These are phyloP conservation scores for Isaurus tuberculatus DNA, from an alignment of 92 coral and sea anemone species.

Conservation along the genomic window DNA sequence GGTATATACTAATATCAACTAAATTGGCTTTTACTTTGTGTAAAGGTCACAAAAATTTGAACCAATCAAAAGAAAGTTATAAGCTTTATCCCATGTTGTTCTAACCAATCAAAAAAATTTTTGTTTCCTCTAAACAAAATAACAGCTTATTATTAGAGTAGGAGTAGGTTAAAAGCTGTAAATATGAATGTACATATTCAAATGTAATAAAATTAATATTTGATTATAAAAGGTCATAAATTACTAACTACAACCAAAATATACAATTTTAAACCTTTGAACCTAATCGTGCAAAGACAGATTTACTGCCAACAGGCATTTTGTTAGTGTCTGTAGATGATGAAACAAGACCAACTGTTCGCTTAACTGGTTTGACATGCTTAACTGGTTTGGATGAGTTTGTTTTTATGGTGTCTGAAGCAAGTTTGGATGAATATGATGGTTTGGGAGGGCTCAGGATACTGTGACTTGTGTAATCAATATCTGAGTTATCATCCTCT, in stretches of 20 bases:
- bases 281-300: conserved; percentile 46
- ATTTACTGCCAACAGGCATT: conserved; percentile 13
- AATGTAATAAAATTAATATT: too few relatives aligned
- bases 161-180: too few relatives aligned
- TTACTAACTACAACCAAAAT: neutral
- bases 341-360: conserved; percentile 42
- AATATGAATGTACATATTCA: too few relatives aligned
- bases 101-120: too few relatives aligned
- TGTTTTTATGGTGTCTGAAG: conserved; percentile 16
- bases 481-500: neutral
- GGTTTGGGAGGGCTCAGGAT: conserved; percentile 13
- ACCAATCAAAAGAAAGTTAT: too few relatives aligned
- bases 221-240: neutral
- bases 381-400: conserved; percentile 23
- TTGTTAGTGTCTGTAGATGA: conserved; percentile 31
- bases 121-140: too few relatives aligned
- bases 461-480: conserved; percentile 43
- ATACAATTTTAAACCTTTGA: conserved; percentile 29
- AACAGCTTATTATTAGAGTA: too few relatives aligned
- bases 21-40: too few relatives aligned
- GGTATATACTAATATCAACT: too few relatives aligned
- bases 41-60: too few relatives aligned
- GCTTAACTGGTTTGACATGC: conserved; percentile 38
- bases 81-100: too few relatives aligned
- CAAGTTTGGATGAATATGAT: conserved; percentile 18